A percentile compares a stretch with the other conserved stretches of the same genome.
phyloP scores from a whole-genome alignment of 2,888 invertebrate genomes.

The Timema cristinae region DNA sequence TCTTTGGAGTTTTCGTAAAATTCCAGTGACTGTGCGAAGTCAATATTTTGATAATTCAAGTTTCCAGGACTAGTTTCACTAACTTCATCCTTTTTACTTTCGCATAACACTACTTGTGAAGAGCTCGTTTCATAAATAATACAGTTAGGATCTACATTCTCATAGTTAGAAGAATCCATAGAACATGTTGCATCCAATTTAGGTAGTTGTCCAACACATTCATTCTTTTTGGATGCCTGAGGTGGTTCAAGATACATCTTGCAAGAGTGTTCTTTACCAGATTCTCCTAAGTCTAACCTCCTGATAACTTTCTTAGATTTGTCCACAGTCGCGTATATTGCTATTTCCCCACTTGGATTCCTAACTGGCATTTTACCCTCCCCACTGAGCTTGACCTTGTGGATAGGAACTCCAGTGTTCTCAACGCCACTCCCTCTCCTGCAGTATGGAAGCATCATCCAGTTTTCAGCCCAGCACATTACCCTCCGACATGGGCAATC shows the following conservation, averaged over 20 bases:
- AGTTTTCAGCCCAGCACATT: conserved; percentile 61
- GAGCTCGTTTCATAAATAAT: neutral
- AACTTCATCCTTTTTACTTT: neutral
- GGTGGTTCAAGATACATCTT: too few relatives aligned
- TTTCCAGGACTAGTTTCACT: conserved; percentile 13
- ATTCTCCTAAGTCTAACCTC: conserved; percentile 2
- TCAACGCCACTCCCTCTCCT: conserved; percentile 51
- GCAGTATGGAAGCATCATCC: conserved; percentile 59
- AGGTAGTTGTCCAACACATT: conserved; percentile 4
- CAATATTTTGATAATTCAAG: conserved; percentile 49
- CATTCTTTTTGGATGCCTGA: neutral
- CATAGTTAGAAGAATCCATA: conserved; percentile 53
- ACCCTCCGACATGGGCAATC: conserved; percentile 48
- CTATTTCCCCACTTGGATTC: conserved; percentile 49
- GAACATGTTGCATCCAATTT: neutral
- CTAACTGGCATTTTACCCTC: conserved; percentile 56
- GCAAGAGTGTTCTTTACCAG: too few relatives aligned
- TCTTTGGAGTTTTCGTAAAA: conserved; percentile 76
- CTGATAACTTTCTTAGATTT: conserved; percentile 61
- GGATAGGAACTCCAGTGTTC: conserved; percentile 48
- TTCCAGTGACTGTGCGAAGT: conserved; percentile 71
- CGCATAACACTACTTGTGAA: neutral
- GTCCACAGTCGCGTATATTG: conserved; percentile 69
- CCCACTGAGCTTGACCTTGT: conserved; percentile 49
- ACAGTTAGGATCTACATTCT: conserved; percentile 46